Conservation (phyloP, 1,140 invertebrate genomes). For the Amyelois transitella region DNA sequence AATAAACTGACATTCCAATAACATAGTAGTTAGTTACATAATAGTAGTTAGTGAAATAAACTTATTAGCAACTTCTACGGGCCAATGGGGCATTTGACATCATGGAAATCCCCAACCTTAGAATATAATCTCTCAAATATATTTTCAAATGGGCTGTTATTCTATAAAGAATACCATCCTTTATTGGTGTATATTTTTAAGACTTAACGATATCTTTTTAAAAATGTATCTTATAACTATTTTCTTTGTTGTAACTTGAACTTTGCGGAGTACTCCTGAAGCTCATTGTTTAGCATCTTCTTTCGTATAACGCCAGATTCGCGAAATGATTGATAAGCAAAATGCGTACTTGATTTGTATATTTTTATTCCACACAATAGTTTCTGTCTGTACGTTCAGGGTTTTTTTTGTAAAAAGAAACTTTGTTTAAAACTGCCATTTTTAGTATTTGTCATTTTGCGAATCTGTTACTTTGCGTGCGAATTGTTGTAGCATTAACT, state of each 20-base stretch:
- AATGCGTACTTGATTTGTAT: neutral
- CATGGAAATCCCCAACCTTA: neutral
- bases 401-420: neutral
- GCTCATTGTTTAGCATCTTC: neutral
- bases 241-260: neutral
- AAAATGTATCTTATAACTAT: neutral
- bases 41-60: too few species aligned
- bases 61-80: too few species aligned
- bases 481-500: conserved; percentile 10
- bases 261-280: neutral
- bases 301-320: neutral
- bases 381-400: too few species aligned
- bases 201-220: neutral
- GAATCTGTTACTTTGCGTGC: neutral
- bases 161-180: neutral
- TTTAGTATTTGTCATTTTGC: neutral
- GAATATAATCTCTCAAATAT: neutral
- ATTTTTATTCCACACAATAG: too few species aligned
- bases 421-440: neutral
- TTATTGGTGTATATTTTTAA: neutral
- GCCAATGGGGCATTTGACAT: too few species aligned
- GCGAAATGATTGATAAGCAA: neutral
- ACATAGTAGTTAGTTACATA: too few species aligned
- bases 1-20: too few species aligned
- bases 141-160: neutral